Evolutionary conservation across 2,797 vertebrate genomes (phyloP).

Genomic region (Ispidina picta): DNA sequence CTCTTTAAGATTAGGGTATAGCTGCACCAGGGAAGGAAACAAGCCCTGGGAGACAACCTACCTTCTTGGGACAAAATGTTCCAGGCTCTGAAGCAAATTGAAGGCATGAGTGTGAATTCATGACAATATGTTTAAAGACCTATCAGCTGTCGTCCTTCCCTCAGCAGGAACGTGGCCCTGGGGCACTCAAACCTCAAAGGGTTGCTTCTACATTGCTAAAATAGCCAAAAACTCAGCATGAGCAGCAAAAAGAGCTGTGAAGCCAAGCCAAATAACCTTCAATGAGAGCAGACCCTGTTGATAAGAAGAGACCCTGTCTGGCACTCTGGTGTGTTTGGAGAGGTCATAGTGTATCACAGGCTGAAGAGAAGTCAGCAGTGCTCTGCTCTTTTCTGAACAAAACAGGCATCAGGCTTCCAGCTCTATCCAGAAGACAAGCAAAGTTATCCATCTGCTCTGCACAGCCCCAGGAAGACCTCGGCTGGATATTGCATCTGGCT

Average conservation of each 20-base stretch:
- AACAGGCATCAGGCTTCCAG: background rate
- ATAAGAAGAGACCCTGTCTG: background rate
- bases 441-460: slow-evolving; percentile 47
- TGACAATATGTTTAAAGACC: background rate
- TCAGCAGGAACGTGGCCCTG: background rate
- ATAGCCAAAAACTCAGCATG: background rate
- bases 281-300: background rate
- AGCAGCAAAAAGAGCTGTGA: background rate
- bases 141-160: background rate
- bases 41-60: background rate
- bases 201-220: background rate
- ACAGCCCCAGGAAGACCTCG: slow-evolving; percentile 47
- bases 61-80: background rate
- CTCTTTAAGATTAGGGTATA: background rate
- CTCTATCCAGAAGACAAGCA: background rate
- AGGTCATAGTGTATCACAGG: background rate
- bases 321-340: background rate
- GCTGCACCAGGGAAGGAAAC: background rate
- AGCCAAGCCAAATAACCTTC: background rate
- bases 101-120: background rate
- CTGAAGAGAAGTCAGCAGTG: background rate
- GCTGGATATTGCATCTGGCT: slow-evolving; percentile 55
- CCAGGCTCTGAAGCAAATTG: background rate
- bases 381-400: background rate
- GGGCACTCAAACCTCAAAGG: background rate